Base-by-base conservation (phyloP, 2,888 invertebrate genomes). In the Punctoribates punctum region DNA sequence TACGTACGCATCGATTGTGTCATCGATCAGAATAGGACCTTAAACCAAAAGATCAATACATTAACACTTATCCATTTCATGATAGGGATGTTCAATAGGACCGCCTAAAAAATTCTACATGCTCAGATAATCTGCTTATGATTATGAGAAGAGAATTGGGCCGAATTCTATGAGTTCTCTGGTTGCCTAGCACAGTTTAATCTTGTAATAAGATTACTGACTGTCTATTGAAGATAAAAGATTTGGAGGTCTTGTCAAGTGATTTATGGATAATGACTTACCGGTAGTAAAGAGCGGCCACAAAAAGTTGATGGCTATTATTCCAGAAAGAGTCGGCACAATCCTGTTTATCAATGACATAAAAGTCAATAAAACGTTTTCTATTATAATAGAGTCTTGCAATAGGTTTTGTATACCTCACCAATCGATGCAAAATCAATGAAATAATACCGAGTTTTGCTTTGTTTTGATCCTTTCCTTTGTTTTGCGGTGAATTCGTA, bases 21-120 rank as follows among this genome's bases (percentile, higher is more conserved):
- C 65, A 20, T 65, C 65, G 27, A 65, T 65, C 5, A 65, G 65
- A 15, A 65, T 38, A 4, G 65, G 65, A 13, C 65, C 65, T 65
- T 3, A 65, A n/a, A 65, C 15, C 25, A 42, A 42, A 42, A 42
- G 9, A 42, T 5, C 54, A 8, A 54, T 23, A 23, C 11, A 25
- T 20, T 9, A 25, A 20, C n/a, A 23, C 8, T 54, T 54, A 54
- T 54, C 25, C 20, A 20, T 54, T 54, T 1, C 3, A 20, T 9
- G 5, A 25, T 54, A 42, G 13, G 42, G 42, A 5, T 42, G 42
- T 42, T 5, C 42, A 42, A 54, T 9, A 13, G 42, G 42, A 1
- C 13, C 11, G 42, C 8, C 6, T 42, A 42, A 42, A 5, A 42
- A 11, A 42, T 13, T 42, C 9, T 42, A 34, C 34, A 9, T 34